phyloP scores from a whole-genome alignment of 1,140 invertebrate genomes.

The Scylla paramamosain region DNA sequence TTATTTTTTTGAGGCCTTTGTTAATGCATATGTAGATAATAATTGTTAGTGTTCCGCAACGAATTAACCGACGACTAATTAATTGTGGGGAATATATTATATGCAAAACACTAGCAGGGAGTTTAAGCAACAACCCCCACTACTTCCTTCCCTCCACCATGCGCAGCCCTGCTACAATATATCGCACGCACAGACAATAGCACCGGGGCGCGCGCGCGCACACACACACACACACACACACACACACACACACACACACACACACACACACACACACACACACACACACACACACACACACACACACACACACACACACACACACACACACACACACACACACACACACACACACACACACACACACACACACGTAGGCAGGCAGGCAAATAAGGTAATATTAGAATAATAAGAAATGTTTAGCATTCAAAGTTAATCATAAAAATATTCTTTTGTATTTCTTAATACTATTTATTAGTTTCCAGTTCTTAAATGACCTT shows the following conservation, averaged over 20 bases:
- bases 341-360: background rate
- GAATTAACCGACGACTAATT: background rate
- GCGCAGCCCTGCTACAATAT: background rate
- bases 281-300: background rate
- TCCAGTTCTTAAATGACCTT: background rate
- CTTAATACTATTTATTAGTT: background rate
- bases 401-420: background rate
- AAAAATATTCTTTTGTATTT: background rate
- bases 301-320: background rate
- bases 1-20: background rate
- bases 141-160: background rate
- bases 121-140: background rate
- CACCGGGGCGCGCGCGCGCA: background rate
- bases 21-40: constrained; percentile 23
- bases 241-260: constrained; percentile 9
- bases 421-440: background rate
- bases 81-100: background rate
- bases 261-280: constrained; percentile 12
- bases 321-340: constrained; percentile 1
- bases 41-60: background rate
- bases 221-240: constrained; percentile 20
- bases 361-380: background rate
- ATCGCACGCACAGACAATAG: background rate
- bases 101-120: background rate
- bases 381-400: background rate